phyloP scores from a whole-genome alignment of 2,888 invertebrate species.

The Apotomis capreana region DNA sequence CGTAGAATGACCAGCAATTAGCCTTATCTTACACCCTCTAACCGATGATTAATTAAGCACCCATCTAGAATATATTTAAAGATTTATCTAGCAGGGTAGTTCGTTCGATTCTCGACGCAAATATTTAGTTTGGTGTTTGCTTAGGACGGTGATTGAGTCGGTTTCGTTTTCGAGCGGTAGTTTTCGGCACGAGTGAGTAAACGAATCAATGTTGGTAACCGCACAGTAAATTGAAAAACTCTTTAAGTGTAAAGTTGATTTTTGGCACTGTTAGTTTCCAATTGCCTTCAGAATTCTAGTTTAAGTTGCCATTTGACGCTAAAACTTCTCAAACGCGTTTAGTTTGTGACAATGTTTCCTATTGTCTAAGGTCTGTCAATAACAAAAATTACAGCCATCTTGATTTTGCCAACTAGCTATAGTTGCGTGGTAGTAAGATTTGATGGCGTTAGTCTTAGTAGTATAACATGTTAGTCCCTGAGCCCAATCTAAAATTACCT shows the following conservation, averaged over 20 bases:
- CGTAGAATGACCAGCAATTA: no score
- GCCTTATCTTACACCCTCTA: background rate
- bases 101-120: background rate
- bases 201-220: conserved; percentile 7
- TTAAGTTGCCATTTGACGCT: no score
- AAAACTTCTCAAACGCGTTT: no score
- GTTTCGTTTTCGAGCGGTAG: background rate
- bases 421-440: no score
- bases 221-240: conserved; percentile 8
- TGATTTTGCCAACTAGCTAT: no score
- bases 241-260: background rate
- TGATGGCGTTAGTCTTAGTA: no score
- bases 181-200: background rate
- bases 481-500: no score
- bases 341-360: no score
- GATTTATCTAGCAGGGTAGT: background rate
- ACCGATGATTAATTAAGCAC: conserved; percentile 5
- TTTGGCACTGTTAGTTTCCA: background rate
- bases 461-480: no score
- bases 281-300: background rate
- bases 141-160: conserved; percentile 8
- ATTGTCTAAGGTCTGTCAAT: no score
- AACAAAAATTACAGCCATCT: no score
- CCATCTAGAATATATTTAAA: conserved; percentile 9
- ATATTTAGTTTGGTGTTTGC: conserved; percentile 4